Base-by-base conservation (phyloP, 2,888 invertebrate genomes). In the Oxystoma pomonae region DNA sequence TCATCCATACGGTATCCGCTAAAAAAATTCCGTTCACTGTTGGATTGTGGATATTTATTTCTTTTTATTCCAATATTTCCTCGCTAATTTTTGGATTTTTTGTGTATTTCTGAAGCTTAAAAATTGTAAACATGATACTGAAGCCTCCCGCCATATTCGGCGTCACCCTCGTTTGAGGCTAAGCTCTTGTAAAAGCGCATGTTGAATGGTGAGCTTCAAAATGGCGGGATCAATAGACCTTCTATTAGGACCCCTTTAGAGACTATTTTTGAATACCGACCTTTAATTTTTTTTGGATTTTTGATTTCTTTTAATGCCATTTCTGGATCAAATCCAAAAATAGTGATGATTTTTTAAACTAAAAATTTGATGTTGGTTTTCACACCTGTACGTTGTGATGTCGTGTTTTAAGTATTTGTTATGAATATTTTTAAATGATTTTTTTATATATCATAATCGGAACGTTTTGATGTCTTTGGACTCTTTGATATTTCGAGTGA, bases 121-220 rank as follows among this genome's bases (percentile, higher is more conserved):
- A 56, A 58, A 22, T 67, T 72, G 74, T 75, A 77, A 77, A 76
- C 75, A 77, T 74, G 72, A 70, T 72, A 65, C 61, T 66, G 62
- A 70, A 72, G 73, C 75, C 73, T 78, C 78, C 78, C 78, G 78
- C 78, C 77, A 77, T 73, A 67, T 65, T 60, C 51, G 65, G 74
- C 73, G 70, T 65, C 68, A 67, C 76, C 78, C 72, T 70, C 72
- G 69, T 67, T 67, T 59, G 78, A 80, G 79, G 78, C 78, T 78
- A 59, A 59, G 72, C 71, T 70, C 64, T 66, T 69, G 68, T 35
- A 35, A 35, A 35, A 55, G 58, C 56, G 21, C 20, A 19, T 53
- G 53, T 53, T 53, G 53, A 53, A 53, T 53, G 53, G 58, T 19
- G 3, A 65, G 69, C 70, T 75, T 71, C 75, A 75, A 76, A 66